A percentile compares a stretch with the other conserved stretches of the same genome.
These are phyloP conservation scores for Andricus quercusramuli DNA, from an alignment of 2,888 invertebrate genomes.

Conservation along the genomic window DNA sequence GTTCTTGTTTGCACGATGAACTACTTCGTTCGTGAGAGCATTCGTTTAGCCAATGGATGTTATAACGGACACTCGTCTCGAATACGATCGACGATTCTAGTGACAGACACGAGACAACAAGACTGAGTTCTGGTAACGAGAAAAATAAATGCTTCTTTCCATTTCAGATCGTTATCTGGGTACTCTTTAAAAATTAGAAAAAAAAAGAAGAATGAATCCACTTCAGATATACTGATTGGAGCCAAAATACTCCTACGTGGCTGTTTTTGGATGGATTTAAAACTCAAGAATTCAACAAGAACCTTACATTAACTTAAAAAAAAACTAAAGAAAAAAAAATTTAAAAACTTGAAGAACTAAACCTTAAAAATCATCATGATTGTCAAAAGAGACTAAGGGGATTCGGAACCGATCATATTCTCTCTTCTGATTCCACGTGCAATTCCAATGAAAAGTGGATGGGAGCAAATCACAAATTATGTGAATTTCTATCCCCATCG, in stretches of 20 bases:
- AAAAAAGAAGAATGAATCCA: not conserved
- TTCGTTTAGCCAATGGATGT: constrained; percentile 13
- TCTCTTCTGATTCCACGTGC: constrained; percentile 33
- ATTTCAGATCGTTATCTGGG: constrained; percentile 1
- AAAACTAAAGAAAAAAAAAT: too few species aligned
- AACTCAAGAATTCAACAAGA: not conserved
- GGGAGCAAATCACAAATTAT: constrained; percentile 45
- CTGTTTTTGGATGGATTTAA: not conserved
- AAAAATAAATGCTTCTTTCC: constrained; percentile 2
- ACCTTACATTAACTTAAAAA: constrained; percentile 1
- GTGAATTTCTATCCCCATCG: constrained; percentile 44
- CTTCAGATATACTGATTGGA: not conserved
- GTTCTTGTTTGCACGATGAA: constrained; percentile 22
- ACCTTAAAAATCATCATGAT: constrained; percentile 15
- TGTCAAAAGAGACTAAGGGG: constrained; percentile 38
- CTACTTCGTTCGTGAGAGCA: constrained; percentile 30
- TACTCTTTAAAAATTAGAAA: not conserved
- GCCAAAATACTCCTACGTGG: not conserved
- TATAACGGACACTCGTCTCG: constrained; percentile 7
- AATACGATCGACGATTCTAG: not conserved
- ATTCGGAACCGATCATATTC: constrained; percentile 23
- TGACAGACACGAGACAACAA: not conserved
- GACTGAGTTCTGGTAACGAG: not conserved
- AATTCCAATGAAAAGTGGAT: constrained; percentile 18
- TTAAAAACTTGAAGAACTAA: too few species aligned